Base-by-base conservation (phyloP, 2,113 vertebrate species). In the Cryptoleucopteryx plumbea region DNA sequence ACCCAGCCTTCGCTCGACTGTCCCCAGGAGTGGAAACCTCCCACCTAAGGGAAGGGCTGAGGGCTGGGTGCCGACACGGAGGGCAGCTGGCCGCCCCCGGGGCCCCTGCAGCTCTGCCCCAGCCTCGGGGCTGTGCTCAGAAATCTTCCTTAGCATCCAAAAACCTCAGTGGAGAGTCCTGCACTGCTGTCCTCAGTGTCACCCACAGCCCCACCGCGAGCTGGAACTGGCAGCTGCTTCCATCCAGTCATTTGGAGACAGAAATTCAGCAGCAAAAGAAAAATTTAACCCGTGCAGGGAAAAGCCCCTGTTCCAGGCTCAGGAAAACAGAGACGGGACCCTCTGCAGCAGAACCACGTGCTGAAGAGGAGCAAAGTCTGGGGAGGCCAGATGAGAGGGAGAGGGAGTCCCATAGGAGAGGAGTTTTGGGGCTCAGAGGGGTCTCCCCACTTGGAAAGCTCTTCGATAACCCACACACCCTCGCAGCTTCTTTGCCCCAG, bases 251-350 rank as follows among this genome's bases (percentile, higher is more conserved):
- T 47, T 88, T 20, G 38, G 45, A 95, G 67, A 75, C 63, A 92
- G 83, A 92, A 97, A 88, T 68, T 78, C 86, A 95, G 79, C 70
- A 95, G 84, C 82, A 73, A 59, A 62, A 86, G n/a, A 32, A 73
- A 66, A 91, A 92, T 16, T 86, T 82, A 91, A 94, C 74, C 56
- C 4, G 0, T 56, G 53, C 19, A 48, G 40, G 59, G n/a, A 67
- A 67, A 81, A 86, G 27, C 3, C 23, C 43, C 67, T 29, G 31
- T 38, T 81, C 29, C 38, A 50, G 67, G 63, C 52, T 79, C 53
- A 59, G 31, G n/a, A 73, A 73, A 95, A 86, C 9, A 1, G 2
- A 84, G 61, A 36, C 0, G 3, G 45, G 53, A 81, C 11, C 52
- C 70, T 77, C 72, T 52, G 48, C 92, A 94, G 79, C 47, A 83